These are phyloP conservation scores for Lepidonotus clava DNA, from an alignment of 2,888 invertebrate genomes.

Conservation along the genomic window DNA sequence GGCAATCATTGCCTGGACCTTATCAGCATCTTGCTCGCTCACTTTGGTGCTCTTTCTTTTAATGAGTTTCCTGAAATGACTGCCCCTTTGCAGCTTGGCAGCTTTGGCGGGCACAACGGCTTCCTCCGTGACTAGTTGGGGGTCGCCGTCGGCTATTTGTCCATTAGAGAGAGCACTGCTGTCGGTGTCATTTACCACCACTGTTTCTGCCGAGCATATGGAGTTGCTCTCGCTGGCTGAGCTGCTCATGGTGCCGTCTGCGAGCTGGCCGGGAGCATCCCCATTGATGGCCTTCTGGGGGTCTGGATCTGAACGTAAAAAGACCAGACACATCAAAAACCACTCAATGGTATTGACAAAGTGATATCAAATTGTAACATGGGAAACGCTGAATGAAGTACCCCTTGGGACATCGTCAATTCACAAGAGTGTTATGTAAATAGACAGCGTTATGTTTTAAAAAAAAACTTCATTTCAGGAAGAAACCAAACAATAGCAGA, in stretches of 20 bases:
- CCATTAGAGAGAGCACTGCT: background rate
- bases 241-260: background rate
- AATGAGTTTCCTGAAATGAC: slow-evolving; percentile 6
- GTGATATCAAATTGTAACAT: no score
- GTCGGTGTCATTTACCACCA: background rate
- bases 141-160: background rate
- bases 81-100: background rate
- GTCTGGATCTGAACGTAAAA: no score
- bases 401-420: no score
- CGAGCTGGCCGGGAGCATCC: background rate
- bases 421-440: no score
- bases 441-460: no score
- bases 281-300: background rate
- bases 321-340: no score
- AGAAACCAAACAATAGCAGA: no score
- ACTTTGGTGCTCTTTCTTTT: slow-evolving; percentile 1
- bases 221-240: background rate
- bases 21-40: background rate
- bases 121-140: background rate
- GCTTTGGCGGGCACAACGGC: background rate
- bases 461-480: no score
- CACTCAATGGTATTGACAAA: no score
- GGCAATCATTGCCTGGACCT: background rate
- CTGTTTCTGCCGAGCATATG: background rate
- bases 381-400: no score